Base-by-base conservation (phyloP, 2,113 vertebrate genomes). In the Rhizomys pruinosus region DNA sequence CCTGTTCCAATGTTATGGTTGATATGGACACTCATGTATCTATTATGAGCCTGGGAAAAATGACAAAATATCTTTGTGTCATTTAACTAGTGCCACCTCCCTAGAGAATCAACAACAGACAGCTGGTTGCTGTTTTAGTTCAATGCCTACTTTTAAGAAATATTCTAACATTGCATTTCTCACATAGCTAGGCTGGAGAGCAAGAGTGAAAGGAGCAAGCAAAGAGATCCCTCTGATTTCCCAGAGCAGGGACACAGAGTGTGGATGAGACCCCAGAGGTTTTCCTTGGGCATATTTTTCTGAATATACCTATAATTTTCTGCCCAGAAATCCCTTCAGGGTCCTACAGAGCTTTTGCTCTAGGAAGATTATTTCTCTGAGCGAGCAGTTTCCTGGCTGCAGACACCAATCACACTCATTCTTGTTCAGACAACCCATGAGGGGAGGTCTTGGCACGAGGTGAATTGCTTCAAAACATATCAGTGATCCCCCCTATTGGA, bases 131-230 rank as follows among this genome's bases (percentile, higher is more conserved):
- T 81, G 74, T 76, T 55, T 86, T 72, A 47, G n/a, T n/a, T n/a
- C n/a, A n/a, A n/a, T 12, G 44, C 66, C 66, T 76, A 66, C 77
- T 74, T 73, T 91, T 76, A 52, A 74, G 63, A 74, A 64, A 1
- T 77, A 72, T 90, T 84, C 84, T 80, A 74, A 32, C 44, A n/a
- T 7, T 76, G 39, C n/a, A 23, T 3, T 93, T 94, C 90, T 71
- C 69, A 91, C 44, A 13, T 3, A 11, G 12, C 64, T 39, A 61
- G 34, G 63, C 20, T 69, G 29, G 4, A n/a, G 66, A 15, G 7
- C 17, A 29, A 55, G 66, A 29, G 44, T 37, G 27, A 16, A 17
- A 27, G 27, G n/a, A 25, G 3, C n/a, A 29, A 66, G 27, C 52
- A 32, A 0, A 37, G 32, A 1, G 27, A 42, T 44, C 12, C 5